Evolutionary conservation across 2,888 invertebrate genomes (phyloP), one percentile per base, ranked within the genome.

Genomic region (Syritta pipiens): DNA sequence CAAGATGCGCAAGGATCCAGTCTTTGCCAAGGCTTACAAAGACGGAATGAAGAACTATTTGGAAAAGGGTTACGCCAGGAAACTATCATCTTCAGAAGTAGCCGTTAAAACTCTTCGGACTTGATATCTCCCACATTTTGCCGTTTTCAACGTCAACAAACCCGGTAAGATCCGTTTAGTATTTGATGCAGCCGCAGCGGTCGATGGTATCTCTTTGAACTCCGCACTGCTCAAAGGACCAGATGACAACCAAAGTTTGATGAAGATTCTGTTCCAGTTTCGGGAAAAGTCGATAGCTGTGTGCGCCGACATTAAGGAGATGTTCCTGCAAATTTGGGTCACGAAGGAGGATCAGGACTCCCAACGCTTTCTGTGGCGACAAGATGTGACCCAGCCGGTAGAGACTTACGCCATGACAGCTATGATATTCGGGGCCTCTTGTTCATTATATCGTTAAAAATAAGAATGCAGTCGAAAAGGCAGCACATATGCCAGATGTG

Each of bases 181-280:
- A 0, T 85, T 81, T 55, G 85, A 86, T 60, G 85, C 85, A 6
- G 85, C 85, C 7, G 85, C 84, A 4, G 10, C 30, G 10, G 30
- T 9, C 9, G 10, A 30, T 10, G 30, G 10, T 10, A 10, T 30
- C 30, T n/a, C 30, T 4, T 10, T 30, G 4, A 10, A 86, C 63
- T 83, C 83, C 19, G 17, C 71, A 3, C 57, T 87, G 9, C 48
- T 86, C 5, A 76, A 82, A 19, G 86, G 86, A 1, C 85, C 87
- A 1, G 85, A 86, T 49, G 53, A 86, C 3, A 81, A 85, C 3
- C 76, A 83, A 10, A 82, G 85, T 2, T 60, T 88, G 28, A 71
- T 84, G 1, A 85, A 85, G 1, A 84, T 87, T 1, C 60, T 87
- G 24, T 82, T 86, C 71, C 83, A 85, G 1, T 88, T 88, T 77